A percentile compares a stretch with the other conserved stretches of the same genome.
These are phyloP conservation scores for Amphiprion clarkii DNA, from an alignment of 2,797 vertebrate genomes.

Conservation along the genomic window DNA sequence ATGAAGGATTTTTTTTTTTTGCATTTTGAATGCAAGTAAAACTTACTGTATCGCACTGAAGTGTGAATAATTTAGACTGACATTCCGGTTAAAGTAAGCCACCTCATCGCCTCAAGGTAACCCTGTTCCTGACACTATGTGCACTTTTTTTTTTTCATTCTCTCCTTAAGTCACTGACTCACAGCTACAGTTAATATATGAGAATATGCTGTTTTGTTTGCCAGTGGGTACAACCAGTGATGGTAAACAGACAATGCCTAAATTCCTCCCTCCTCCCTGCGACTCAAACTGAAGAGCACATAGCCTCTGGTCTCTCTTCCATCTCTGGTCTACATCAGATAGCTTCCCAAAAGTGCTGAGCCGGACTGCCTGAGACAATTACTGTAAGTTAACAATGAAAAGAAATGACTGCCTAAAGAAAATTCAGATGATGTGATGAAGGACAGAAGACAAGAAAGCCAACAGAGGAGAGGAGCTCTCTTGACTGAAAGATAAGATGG, in stretches of 20 bases:
- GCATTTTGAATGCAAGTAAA: background rate
- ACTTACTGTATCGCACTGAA: background rate
- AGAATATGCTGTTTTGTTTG: constrained; percentile 59
- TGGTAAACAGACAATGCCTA: constrained; percentile 51
- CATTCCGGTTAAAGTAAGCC: constrained; percentile 30
- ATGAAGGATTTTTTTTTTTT: background rate
- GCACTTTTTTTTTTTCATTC: background rate
- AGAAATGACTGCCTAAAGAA: constrained; percentile 56
- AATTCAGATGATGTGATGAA: constrained; percentile 44
- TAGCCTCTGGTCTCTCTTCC: constrained; percentile 49
- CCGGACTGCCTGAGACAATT: constrained; percentile 57
- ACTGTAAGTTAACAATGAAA: constrained; percentile 58
- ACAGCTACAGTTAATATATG: constrained; percentile 51
- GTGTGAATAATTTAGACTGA: constrained; percentile 25
- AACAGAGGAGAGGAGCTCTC: constrained; percentile 1
- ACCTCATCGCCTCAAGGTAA: constrained; percentile 46
- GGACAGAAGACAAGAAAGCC: constrained; percentile 25
- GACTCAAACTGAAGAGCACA: constrained; percentile 45
- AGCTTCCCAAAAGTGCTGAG: constrained; percentile 69
- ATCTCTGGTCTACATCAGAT: constrained; percentile 55
- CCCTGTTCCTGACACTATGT: constrained; percentile 34
- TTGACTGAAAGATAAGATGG: constrained; percentile 32
- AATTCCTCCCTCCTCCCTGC: constrained; percentile 15
- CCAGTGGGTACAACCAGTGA: constrained; percentile 57
- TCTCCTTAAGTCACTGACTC: constrained; percentile 38